These are phyloP conservation scores for Rhinophrynus dorsalis DNA, from an alignment of 2,797 vertebrate species.

Conservation along the genomic window DNA sequence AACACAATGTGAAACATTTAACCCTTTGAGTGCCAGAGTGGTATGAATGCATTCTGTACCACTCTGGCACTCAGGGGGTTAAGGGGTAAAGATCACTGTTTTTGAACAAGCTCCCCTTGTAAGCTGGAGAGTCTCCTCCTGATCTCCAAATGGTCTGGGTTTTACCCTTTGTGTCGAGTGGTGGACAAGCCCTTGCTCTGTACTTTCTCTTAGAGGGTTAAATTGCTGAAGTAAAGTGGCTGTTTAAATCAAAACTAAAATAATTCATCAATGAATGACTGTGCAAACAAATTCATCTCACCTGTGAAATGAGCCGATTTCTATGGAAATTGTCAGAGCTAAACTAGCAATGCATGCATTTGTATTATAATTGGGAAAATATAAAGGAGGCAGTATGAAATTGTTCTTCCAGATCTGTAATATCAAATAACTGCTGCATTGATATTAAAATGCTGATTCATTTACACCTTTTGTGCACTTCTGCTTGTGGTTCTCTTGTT, in stretches of 20 bases:
- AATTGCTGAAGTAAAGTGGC: neutral
- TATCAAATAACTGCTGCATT: neutral
- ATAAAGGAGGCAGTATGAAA: neutral
- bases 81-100: no score
- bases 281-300: neutral
- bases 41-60: no score
- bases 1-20: no score
- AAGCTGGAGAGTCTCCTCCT: neutral
- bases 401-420: slow-evolving; percentile 11
- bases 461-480: neutral
- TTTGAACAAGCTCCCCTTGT: no score
- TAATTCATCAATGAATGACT: neutral
- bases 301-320: slow-evolving; percentile 7
- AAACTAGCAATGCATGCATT: neutral
- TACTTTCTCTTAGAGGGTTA: no score
- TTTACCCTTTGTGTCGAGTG: no score
- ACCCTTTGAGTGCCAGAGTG: no score
- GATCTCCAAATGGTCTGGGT: neutral
- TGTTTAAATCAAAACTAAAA: neutral
- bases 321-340: slow-evolving; percentile 3
- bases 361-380: neutral
- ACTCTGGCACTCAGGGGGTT: no score
- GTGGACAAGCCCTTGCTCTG: no score
- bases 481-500: neutral
- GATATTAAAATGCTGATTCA: neutral